These are phyloP conservation scores for Thereva nobilitata DNA, from an alignment of 2,888 invertebrate genomes.

Conservation along the genomic window DNA sequence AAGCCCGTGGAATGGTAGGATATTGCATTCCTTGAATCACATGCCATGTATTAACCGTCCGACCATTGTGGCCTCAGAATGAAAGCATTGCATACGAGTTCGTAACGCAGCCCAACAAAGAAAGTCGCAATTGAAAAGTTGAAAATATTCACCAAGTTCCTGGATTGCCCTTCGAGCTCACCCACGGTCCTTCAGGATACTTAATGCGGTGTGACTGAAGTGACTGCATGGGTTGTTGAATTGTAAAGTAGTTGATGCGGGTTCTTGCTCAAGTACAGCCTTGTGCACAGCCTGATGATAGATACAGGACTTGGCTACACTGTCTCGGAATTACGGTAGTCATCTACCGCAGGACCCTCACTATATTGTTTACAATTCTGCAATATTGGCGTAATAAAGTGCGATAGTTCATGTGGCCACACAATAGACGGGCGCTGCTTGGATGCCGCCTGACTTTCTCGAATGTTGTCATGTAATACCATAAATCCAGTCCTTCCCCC, in stretches of 20 bases:
- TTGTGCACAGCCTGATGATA: too few relatives aligned
- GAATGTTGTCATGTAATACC: slow-evolving; percentile 4
- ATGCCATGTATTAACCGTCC: slow-evolving; percentile 2
- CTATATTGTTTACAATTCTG: slow-evolving; percentile 32
- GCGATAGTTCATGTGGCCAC: slow-evolving; percentile 24
- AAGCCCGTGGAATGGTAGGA: background rate
- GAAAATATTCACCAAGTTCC: background rate
- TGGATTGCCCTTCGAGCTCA: background rate
- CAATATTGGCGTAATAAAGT: slow-evolving; percentile 33
- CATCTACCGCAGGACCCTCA: slow-evolving; percentile 3
- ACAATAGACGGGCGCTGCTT: slow-evolving; percentile 14
- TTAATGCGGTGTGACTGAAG: slow-evolving; percentile 28
- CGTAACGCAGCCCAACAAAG: slow-evolving; percentile 10
- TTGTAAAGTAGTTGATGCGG: slow-evolving; percentile 22
- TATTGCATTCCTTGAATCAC: slow-evolving; percentile 17
- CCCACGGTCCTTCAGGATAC: slow-evolving; percentile 3
- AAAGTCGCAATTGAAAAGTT: background rate
- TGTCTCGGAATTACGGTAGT: background rate
- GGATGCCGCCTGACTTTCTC: background rate
- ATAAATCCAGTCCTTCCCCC: slow-evolving; percentile 1
- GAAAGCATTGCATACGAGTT: background rate
- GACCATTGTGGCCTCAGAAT: slow-evolving; percentile 8
- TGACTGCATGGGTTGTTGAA: slow-evolving; percentile 23
- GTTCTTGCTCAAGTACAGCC: slow-evolving; percentile 11
- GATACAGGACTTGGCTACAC: background rate